Conservation (phyloP, 35 echinoderm and acorn worm genomes). For the Heliocidaris erythrogramma region DNA sequence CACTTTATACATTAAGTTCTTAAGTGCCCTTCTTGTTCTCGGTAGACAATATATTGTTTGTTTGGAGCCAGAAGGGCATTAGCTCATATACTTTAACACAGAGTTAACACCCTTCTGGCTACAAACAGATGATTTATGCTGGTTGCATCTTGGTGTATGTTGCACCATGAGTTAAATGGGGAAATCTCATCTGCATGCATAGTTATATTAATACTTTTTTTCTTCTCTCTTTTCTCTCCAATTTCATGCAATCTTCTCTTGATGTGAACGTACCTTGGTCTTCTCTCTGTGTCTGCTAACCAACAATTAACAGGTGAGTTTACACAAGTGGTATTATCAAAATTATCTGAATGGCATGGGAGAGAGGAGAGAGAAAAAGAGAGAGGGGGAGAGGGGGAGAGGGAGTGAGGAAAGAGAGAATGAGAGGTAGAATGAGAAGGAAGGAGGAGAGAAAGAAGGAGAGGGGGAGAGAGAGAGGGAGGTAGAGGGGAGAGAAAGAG, state of each 20-base stretch:
- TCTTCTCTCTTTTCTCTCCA: not conserved
- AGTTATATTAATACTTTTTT: not conserved
- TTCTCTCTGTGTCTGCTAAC: not conserved
- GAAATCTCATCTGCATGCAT: not conserved
- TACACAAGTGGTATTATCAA: not conserved
- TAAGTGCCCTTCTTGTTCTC: no score
- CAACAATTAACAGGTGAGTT: not conserved
- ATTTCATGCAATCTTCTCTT: not conserved
- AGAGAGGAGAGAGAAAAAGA: not conserved
- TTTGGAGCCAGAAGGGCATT: no score
- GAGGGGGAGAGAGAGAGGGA: not conserved
- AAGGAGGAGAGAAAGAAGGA: not conserved
- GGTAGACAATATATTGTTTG: no score
- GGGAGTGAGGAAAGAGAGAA: not conserved
- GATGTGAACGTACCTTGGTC: conserved; percentile 3
- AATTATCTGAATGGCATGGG: not conserved
- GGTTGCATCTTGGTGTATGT: no score
- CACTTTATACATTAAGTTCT: no score
- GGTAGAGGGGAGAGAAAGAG: not conserved
- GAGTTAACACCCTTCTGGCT: no score
- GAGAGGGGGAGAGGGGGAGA: not conserved
- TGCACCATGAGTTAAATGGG: no score
- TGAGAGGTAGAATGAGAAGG: not conserved
- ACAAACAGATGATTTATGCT: no score
- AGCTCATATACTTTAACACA: no score